Evolutionary conservation across 2,797 vertebrate species (phyloP).

Genomic region (Falco biarmicus): DNA sequence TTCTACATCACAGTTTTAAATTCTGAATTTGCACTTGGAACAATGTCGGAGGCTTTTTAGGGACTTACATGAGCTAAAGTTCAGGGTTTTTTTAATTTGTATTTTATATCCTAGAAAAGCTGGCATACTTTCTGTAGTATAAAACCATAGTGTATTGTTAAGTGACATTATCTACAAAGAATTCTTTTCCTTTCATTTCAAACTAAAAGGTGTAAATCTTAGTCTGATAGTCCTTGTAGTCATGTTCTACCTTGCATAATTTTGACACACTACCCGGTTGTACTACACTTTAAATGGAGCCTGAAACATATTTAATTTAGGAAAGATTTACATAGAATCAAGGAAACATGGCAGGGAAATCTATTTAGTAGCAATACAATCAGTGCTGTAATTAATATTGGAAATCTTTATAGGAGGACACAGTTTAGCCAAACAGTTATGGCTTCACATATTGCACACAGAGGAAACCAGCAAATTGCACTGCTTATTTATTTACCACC

Average conservation of each 20-base stretch:
- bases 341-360: constrained; percentile 23
- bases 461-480: constrained; percentile 40
- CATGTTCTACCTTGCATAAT: background rate
- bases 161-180: background rate
- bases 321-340: constrained; percentile 54
- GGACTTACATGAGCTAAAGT: background rate
- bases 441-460: background rate
- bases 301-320: constrained; percentile 30
- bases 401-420: constrained; percentile 37
- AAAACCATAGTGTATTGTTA: background rate
- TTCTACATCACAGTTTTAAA: background rate
- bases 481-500: constrained; percentile 29
- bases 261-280: background rate
- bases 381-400: constrained; percentile 23
- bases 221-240: background rate
- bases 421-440: constrained; percentile 35
- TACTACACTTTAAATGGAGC: background rate
- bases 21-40: background rate
- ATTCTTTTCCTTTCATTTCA: background rate
- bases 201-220: background rate
- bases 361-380: constrained; percentile 6
- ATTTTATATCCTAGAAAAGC: background rate
- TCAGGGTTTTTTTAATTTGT: background rate
- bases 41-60: background rate
- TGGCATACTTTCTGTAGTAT: background rate